Base-by-base conservation (phyloP, 2,797 vertebrate species). In the Gastrophryne carolinensis region DNA sequence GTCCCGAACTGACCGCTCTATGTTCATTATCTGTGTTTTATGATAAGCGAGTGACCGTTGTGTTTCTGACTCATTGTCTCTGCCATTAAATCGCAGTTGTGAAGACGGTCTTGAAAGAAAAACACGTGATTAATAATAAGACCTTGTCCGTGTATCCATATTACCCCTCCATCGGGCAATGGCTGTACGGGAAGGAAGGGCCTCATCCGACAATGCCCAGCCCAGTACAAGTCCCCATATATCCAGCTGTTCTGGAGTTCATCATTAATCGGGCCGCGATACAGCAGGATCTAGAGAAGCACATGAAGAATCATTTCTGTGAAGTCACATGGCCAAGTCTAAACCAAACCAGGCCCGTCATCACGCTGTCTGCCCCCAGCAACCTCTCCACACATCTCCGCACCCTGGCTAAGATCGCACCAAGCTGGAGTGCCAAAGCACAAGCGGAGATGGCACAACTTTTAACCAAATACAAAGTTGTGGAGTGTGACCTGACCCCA, bases 341-440 rank as follows among this genome's bases (percentile, higher is more conserved):
- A 21, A 12, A 15, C 24, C 12, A 27, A 2, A 10, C 67, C 11
- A 44, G 30, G 17, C 53, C 30, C n/a, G n/a, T 19, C 35, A 70
- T 70, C 21, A 57, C 30, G 21, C 53, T 70, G 9, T 57, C 23
- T 24, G 30, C 94, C 32, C 81, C 91, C 0, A 81, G 84, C 1
- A 21, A 80, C 39, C 82, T 95, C 26, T 61, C 86, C 79, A 87
- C 73, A 49, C 85, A 88, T 73, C 88, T 83, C 61, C 85, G 79
- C 71, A 75, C 77, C 19, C 87, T 80, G 0, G 79, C 50, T 44
- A 73, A 11, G 11, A 44, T 82, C 1, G 80, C 91, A 4, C 92
- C 86, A 12, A 41, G 4, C 3, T 98, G 95, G 96, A 84, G 15
- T 47, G 32, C 73, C 21, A 79, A 80, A 0, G 87, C 82, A 10